Conservation (phyloP, 2,888 invertebrate species). For the Macrosiphum euphorbiae region DNA sequence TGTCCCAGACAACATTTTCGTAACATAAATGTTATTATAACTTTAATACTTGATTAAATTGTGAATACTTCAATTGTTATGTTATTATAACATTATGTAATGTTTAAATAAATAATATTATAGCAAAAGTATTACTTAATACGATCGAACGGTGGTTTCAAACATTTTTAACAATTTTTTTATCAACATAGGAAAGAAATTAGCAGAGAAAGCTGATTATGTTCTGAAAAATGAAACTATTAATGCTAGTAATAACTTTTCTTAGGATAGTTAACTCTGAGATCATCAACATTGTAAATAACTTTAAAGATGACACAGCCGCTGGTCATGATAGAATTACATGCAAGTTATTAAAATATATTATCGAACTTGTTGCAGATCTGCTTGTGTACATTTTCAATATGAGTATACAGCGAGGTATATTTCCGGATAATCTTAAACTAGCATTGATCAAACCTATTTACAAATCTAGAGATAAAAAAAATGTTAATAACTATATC, state of each 20-base stretch:
- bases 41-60: too few species aligned
- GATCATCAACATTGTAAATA: not conserved
- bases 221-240: not conserved
- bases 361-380: conserved; percentile 39
- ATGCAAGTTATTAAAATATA: conserved; percentile 30
- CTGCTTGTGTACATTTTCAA: conserved; percentile 32
- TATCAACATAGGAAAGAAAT: conserved; percentile 23
- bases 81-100: too few species aligned
- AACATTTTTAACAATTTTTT: conserved; percentile 16
- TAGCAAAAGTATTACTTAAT: too few species aligned
- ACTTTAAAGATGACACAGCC: conserved; percentile 8
- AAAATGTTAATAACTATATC: conserved; percentile 35
- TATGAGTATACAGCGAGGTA: conserved; percentile 12
- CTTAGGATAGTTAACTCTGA: conserved; percentile 31
- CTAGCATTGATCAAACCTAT: conserved; percentile 9
- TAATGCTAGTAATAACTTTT: conserved; percentile 18
- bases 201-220: not conserved
- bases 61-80: too few species aligned
- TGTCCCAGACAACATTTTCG: too few species aligned
- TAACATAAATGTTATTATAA: too few species aligned
- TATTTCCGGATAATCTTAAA: conserved; percentile 24
- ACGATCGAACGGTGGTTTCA: not conserved
- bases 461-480: conserved; percentile 20
- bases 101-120: too few species aligned
- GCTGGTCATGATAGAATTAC: conserved; percentile 42